These are phyloP conservation scores for Cladopsammia gracilis DNA, from an alignment of 64 coral and sea anemone species.

Conservation along the genomic window DNA sequence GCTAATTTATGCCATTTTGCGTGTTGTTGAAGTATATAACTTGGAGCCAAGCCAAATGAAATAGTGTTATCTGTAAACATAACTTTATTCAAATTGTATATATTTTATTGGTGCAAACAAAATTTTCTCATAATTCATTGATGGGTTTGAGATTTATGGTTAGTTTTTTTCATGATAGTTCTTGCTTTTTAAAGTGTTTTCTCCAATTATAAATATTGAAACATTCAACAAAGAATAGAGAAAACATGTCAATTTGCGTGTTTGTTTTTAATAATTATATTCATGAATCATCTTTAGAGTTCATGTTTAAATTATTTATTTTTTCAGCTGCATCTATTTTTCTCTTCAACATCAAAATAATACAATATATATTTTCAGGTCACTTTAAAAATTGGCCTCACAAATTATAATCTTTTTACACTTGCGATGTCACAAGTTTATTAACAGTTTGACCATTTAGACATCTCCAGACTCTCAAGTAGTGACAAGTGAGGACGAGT, in stretches of 20 bases:
- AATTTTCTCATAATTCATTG: not conserved
- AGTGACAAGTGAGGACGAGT: too few species aligned
- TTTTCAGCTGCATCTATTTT: not conserved
- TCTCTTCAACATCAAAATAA: not conserved
- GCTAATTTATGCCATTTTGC: not conserved
- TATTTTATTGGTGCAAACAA: not conserved
- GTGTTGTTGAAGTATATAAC: not conserved
- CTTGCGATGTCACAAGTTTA: too few species aligned
- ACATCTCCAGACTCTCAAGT: too few species aligned
- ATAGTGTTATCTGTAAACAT: not conserved
- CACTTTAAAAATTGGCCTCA: not conserved
- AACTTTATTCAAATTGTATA: slow-evolving; percentile 1
- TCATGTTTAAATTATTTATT: not conserved
- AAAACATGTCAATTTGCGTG: not conserved
- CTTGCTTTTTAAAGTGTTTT: not conserved
- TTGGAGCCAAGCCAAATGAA: slow-evolving; percentile 9
- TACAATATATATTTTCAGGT: not conserved
- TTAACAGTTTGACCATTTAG: too few species aligned
- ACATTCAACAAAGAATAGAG: not conserved
- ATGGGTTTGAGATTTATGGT: too few species aligned
- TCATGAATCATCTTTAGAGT: not conserved
- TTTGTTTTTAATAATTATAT: not conserved
- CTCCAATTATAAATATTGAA: not conserved
- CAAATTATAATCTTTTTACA: too few species aligned
- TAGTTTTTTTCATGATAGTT: too few species aligned